A percentile compares a stretch with the other conserved stretches of the same genome.
These are phyloP conservation scores for Thalassarche chlororhynchos DNA, from an alignment of 2,113 vertebrate genomes.

Conservation along the genomic window DNA sequence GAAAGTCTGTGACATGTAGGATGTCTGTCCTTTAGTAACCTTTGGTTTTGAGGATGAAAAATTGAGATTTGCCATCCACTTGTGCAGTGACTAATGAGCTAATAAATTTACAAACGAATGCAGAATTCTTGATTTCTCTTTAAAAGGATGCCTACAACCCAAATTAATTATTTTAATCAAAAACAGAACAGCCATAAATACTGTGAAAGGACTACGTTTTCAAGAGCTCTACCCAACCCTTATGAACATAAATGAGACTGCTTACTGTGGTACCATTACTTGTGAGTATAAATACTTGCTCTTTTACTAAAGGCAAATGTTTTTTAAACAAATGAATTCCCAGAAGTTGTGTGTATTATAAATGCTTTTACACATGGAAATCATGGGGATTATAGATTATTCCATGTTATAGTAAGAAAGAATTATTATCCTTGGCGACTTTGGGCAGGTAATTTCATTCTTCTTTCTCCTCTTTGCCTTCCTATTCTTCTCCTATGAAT, in stretches of 20 bases:
- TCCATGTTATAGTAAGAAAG: background rate
- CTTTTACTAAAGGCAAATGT: background rate
- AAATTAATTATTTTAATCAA: conserved; percentile 38
- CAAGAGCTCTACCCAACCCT: background rate
- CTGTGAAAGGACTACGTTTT: background rate
- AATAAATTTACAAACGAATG: conserved; percentile 32
- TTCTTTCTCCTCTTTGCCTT: background rate
- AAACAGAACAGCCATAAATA: background rate
- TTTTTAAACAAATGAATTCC: background rate
- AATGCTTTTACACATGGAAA: background rate
- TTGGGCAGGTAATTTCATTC: background rate
- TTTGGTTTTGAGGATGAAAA: conserved; percentile 37
- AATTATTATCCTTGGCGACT: background rate
- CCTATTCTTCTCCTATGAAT: background rate
- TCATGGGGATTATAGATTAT: background rate
- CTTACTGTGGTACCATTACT: background rate
- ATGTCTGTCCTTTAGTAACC: background rate
- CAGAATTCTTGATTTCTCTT: conserved; percentile 10
- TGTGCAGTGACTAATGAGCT: conserved; percentile 22
- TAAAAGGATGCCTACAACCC: background rate
- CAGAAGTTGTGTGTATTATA: background rate
- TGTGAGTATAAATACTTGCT: background rate
- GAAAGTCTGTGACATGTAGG: background rate
- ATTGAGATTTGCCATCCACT: conserved; percentile 16
- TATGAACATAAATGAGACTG: background rate